Base-by-base conservation (phyloP, 2,888 invertebrate genomes). In the Leucoptera coffeella region DNA sequence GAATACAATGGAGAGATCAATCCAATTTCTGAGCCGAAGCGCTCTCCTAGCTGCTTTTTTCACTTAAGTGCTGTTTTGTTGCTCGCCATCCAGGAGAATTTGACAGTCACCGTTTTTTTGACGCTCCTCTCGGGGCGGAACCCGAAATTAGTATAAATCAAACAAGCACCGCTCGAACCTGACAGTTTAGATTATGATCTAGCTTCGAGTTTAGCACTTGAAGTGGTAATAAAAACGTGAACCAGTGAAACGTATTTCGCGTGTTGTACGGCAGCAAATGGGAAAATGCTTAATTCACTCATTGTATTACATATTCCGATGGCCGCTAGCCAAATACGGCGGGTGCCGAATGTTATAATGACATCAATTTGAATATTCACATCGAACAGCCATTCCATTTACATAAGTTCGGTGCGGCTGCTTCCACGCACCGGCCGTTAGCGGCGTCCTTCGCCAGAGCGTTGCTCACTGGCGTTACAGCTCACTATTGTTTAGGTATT, bases 331-430 rank as follows among this genome's bases (percentile, higher is more conserved):
- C 67, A 67, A 65, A 65, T 56, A 15, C 17, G 46, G 54, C 48
- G 50, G 47, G 50, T 47, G 54, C 48, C 62, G 55, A 61, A 64
- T 60, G 64, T 65, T 69, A 69, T 69, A 69, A 69, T 67, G 67
- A 67, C 69, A 67, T 69, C 62, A 65, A 64, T 67, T 67, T 67
- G 65, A 69, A 69, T 69, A 69, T 67, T 67, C 65, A 62, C 67
- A 64, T 65, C 47, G 64, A 64, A 60, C 64, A 52, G 58, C 59
- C 48, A 61, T 55, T 52, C 47, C 54, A 69, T 67, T 67, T 58
- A 62, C 67, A 67, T 69, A 64, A 64, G 65, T 64, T 61, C 54
- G 61, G 50, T 24, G 22, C 26, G 19, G 9, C 9, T 17, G 17
- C 17, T 17, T 17, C 9, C 17, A 17, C 17, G 9, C 17, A 17